Evolutionary conservation across 2,113 vertebrate genomes (phyloP).

Genomic region (Gracilinanus agilis): DNA sequence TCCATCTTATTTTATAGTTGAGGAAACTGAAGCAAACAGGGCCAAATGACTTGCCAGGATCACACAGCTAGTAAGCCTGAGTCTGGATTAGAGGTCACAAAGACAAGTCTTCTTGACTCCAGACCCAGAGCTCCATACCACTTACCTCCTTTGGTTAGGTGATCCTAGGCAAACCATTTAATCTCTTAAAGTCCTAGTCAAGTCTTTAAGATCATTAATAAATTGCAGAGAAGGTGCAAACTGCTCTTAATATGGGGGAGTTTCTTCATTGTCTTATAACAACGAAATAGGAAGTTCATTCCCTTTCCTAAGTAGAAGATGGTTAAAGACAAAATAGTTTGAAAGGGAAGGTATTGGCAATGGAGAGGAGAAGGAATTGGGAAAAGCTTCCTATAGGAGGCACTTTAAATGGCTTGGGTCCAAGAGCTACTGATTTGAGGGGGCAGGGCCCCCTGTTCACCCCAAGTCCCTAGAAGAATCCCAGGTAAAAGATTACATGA

Average conservation of each 20-base stretch:
- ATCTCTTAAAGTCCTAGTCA: background rate
- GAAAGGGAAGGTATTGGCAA: background rate
- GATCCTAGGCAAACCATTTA: background rate
- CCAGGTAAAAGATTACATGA: no score
- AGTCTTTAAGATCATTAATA: background rate
- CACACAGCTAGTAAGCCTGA: no score
- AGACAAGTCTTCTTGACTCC: no score
- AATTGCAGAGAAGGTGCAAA: background rate
- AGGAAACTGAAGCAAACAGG: no score
- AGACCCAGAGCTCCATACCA: no score
- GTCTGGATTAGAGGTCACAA: no score
- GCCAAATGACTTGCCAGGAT: no score
- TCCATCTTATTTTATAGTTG: no score
- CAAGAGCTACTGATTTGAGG: background rate
- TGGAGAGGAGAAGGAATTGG: background rate
- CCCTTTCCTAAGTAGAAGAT: background rate
- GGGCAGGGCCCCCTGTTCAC: no score
- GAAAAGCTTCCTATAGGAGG: background rate
- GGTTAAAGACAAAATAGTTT: background rate
- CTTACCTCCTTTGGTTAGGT: background rate
- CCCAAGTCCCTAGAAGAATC: no score
- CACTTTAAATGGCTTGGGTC: background rate
- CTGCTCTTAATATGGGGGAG: background rate
- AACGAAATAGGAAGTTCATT: background rate
- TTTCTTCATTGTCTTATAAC: background rate